Conservation (phyloP, 2,888 invertebrate genomes). For the Agriopis aurantiaria region DNA sequence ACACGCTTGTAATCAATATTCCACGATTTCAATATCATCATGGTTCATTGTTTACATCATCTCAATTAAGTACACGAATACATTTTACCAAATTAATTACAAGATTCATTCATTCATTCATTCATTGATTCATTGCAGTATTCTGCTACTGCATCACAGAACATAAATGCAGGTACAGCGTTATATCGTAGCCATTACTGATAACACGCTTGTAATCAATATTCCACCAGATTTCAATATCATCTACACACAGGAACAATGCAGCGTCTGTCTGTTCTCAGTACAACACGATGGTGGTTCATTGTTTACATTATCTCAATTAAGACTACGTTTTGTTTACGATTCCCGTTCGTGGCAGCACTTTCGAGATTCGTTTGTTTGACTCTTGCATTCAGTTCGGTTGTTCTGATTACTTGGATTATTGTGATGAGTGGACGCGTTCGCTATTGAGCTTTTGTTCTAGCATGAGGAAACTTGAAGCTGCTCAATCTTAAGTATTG, state of each 20-base stretch:
- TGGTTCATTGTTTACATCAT: too few relatives aligned
- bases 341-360: slow-evolving; percentile 66
- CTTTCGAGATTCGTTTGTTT: slow-evolving; percentile 74
- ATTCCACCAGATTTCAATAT: slow-evolving; percentile 30
- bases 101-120: too few relatives aligned
- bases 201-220: slow-evolving; percentile 26
- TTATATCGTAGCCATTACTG: slow-evolving; percentile 8
- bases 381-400: slow-evolving; percentile 42
- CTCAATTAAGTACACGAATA: too few relatives aligned
- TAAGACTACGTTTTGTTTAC: slow-evolving; percentile 82
- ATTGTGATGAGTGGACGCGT: slow-evolving; percentile 20
- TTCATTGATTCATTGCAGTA: too few relatives aligned
- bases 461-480: background rate
- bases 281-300: slow-evolving; percentile 69
- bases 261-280: slow-evolving; percentile 60
- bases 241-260: slow-evolving; percentile 41
- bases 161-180: background rate
- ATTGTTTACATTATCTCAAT: slow-evolving; percentile 83
- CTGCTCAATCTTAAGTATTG: too few relatives aligned
- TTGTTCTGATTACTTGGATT: slow-evolving; percentile 26
- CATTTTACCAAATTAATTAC: too few relatives aligned
- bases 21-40: slow-evolving; percentile 38
- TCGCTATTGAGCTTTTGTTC: slow-evolving; percentile 8
- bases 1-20: slow-evolving; percentile 29
- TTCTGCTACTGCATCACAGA: too few relatives aligned